A percentile compares a stretch with the other conserved stretches of the same genome.
These are phyloP conservation scores for Myripristis jacobus DNA, from an alignment of 2,797 vertebrate genomes.

Conservation along the genomic window DNA sequence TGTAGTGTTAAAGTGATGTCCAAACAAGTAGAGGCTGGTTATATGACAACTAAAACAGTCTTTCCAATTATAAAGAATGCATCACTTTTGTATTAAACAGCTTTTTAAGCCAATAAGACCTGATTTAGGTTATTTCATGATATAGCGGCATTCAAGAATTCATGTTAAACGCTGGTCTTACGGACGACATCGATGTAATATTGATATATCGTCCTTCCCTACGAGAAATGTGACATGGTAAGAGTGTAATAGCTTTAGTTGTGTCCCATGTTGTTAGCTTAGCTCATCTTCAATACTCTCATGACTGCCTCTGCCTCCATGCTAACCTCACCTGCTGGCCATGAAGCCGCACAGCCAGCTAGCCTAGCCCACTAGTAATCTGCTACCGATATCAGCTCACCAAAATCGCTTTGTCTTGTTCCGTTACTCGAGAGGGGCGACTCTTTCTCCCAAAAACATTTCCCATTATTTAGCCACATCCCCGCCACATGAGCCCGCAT, in stretches of 20 bases:
- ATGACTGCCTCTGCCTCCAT: not conserved
- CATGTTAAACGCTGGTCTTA: too few species aligned
- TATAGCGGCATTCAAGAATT: too few species aligned
- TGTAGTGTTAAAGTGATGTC: too few species aligned
- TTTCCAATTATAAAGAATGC: too few species aligned
- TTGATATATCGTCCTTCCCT: too few species aligned
- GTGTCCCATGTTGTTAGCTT: not conserved
- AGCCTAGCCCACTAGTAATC: slow-evolving; percentile 35
- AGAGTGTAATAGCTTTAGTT: not conserved
- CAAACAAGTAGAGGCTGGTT: too few species aligned
- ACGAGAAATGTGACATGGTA: too few species aligned
- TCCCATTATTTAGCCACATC: slow-evolving; percentile 88
- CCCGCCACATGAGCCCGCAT: slow-evolving; percentile 58
- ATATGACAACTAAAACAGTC: too few species aligned
- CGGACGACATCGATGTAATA: too few species aligned
- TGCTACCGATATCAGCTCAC: slow-evolving; percentile 78
- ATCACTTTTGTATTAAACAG: too few species aligned
- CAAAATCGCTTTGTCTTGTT: slow-evolving; percentile 92
- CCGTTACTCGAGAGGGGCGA: slow-evolving; percentile 89
- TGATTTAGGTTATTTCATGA: too few species aligned
- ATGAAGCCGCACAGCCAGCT: not conserved
- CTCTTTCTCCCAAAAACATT: slow-evolving; percentile 91
- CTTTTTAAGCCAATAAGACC: too few species aligned
- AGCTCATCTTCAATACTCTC: not conserved
- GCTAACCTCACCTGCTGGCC: not conserved